phyloP scores from a whole-genome alignment of 2,113 vertebrate species.

The Benitochromis conjunctus region DNA sequence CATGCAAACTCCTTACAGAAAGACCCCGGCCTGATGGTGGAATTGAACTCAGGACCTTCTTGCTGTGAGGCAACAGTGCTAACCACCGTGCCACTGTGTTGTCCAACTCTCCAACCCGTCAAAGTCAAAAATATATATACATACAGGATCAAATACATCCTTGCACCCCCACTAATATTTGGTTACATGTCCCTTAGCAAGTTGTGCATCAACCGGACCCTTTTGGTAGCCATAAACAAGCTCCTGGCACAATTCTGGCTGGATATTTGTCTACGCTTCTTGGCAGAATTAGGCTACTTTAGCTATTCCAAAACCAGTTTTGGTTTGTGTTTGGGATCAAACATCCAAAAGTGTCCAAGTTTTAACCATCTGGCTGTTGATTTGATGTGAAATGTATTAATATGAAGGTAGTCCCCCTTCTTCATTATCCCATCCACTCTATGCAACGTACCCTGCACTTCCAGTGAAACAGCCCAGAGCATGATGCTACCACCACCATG shows the following conservation, averaged over 20 bases:
- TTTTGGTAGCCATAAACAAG: neutral
- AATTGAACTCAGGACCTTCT: too few relatives aligned
- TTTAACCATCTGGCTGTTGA: neutral
- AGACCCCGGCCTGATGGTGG: too few relatives aligned
- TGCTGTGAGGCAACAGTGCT: too few relatives aligned
- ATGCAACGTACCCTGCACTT: neutral
- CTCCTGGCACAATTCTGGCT: neutral
- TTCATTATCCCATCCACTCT: neutral
- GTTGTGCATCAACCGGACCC: neutral
- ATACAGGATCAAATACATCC: neutral
- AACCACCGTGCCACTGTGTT: too few relatives aligned
- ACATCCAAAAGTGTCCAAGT: neutral
- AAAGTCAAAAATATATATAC: neutral
- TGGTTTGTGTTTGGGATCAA: neutral
- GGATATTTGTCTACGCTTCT: neutral
- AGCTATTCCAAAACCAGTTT: neutral
- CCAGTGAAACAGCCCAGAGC: neutral
- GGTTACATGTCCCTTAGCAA: neutral
- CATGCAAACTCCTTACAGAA: too few relatives aligned
- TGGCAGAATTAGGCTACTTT: neutral
- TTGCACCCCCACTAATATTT: neutral
- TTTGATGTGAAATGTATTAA: neutral
- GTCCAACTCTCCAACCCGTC: too few relatives aligned
- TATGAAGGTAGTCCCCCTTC: neutral
- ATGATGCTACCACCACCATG: neutral